Base-by-base conservation (phyloP, 2,888 invertebrate genomes). In the Acrocera orbiculus region DNA sequence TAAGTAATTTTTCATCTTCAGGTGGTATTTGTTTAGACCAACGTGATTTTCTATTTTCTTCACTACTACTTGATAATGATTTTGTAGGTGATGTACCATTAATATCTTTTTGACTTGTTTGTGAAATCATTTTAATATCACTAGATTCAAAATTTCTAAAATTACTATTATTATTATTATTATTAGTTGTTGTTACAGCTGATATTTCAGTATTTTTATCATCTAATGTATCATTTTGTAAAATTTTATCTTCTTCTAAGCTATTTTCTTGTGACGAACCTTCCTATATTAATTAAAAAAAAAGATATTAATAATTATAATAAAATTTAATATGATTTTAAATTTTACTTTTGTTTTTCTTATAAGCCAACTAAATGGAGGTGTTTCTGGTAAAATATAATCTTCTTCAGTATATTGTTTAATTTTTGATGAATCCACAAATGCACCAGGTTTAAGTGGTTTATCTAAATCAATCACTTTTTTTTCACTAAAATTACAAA, bases 361-460 rank as follows among this genome's bases (percentile, higher is more conserved):
- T 15, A 62, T 34, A 8, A 62, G 39, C 62, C 62, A 70, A 46
- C 68, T 75, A 43, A 82, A 69, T 1, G 82, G 81, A 0, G 70
- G 69, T 36, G 75, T 72, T 45, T 74, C 63, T 11, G 70, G 62
- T 44, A 69, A 55, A 37, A 66, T 58, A 42, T 66, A 60, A 43
- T 70, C 69, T 23, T 69, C 65, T 42, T 66, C 66, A 10, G 62
- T 58, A 39, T 54, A 62, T 50, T 66, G 66, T 29, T 64, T 64
- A 30, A 73, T 63, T 50, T 72, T 72, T n/a, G 67, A 66, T 19
- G 65, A 62, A 45, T 76, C 76, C 5, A 77, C 80, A 56, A 83
- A 83, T 2, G 82, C 81, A 26, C 81, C 82, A 1, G 76, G 72
- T 43, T 76, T 76, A 50, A 81, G 63, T 0, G 78, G 77, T 45